Evolutionary conservation across 1,140 invertebrate species (phyloP).

Genomic region (Hycleus cichorii): DNA sequence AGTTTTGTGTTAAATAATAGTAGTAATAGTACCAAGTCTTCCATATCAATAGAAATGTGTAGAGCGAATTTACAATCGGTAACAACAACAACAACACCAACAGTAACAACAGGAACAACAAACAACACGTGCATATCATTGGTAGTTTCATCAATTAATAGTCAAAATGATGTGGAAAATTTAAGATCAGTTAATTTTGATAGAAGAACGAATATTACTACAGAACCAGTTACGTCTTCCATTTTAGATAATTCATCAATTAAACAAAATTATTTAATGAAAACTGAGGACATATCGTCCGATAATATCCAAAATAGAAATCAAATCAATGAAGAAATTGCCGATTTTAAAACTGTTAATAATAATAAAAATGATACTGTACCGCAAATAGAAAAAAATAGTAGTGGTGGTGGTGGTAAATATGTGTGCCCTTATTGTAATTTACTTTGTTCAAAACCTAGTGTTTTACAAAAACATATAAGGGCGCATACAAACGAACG

Average conservation of each 20-base stretch:
- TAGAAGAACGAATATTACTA: conserved; percentile 13
- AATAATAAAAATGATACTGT: no score
- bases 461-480: conserved; percentile 88
- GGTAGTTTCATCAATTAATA: conserved; percentile 22
- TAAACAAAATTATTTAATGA: conserved; percentile 14
- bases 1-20: background rate
- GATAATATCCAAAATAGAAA: background rate
- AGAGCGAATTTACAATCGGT: conserved; percentile 24
- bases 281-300: conserved; percentile 14
- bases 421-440: conserved; percentile 85
- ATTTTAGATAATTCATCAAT: conserved; percentile 27
- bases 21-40: conserved; percentile 31
- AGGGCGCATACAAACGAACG: conserved; percentile 88
- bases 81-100: background rate
- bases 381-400: no score
- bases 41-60: conserved; percentile 36
- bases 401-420: conserved; percentile 40
- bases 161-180: conserved; percentile 13
- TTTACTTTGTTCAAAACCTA: conserved; percentile 85
- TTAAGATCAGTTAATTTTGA: conserved; percentile 31
- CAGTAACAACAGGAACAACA: background rate
- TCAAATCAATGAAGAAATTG: background rate
- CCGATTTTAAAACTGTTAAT: no score
- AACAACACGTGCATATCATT: conserved; percentile 36
- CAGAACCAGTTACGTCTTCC: conserved; percentile 29